Conservation (phyloP, 1,140 invertebrate species). For the Euwallacea similis region DNA sequence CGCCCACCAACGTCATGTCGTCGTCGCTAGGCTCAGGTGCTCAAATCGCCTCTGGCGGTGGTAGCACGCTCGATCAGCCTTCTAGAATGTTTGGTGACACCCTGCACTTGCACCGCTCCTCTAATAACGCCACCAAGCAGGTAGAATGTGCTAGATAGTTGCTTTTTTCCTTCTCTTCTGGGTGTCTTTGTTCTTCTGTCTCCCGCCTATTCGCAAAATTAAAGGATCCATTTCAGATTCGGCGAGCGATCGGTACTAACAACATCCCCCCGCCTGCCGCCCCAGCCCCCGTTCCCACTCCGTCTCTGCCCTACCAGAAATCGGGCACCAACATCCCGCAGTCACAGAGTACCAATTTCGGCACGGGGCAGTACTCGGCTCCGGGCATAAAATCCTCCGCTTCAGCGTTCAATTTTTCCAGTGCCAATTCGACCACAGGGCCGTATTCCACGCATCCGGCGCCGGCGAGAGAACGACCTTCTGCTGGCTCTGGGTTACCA, state of each 20-base stretch:
- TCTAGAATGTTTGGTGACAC: constrained; percentile 65
- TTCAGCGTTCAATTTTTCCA: constrained; percentile 59
- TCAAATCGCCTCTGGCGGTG: constrained; percentile 56
- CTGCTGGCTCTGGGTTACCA: constrained; percentile 54
- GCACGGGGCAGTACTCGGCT: constrained; percentile 54
- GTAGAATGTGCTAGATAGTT: constrained; percentile 47
- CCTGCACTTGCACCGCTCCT: constrained; percentile 54
- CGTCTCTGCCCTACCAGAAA: constrained; percentile 52
- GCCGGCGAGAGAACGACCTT: constrained; percentile 56
- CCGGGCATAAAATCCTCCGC: constrained; percentile 58
- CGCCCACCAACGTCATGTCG: constrained; percentile 41
- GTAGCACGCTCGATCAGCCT: constrained; percentile 56
- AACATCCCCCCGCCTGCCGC: constrained; percentile 64
- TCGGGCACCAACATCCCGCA: constrained; percentile 55
- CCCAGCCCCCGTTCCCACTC: constrained; percentile 66
- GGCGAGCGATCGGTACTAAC: constrained; percentile 56
- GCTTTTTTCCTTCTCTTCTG: neutral
- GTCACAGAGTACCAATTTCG: constrained; percentile 59
- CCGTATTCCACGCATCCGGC: constrained; percentile 60
- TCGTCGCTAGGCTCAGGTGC: constrained; percentile 50
- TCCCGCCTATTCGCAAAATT: no score
- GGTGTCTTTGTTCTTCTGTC: no score
- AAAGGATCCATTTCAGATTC: constrained; percentile 50
- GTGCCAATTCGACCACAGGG: constrained; percentile 54
- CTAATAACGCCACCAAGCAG: constrained; percentile 57